phyloP scores from a whole-genome alignment of 2,888 invertebrate genomes.

The Sphinx pinastri region DNA sequence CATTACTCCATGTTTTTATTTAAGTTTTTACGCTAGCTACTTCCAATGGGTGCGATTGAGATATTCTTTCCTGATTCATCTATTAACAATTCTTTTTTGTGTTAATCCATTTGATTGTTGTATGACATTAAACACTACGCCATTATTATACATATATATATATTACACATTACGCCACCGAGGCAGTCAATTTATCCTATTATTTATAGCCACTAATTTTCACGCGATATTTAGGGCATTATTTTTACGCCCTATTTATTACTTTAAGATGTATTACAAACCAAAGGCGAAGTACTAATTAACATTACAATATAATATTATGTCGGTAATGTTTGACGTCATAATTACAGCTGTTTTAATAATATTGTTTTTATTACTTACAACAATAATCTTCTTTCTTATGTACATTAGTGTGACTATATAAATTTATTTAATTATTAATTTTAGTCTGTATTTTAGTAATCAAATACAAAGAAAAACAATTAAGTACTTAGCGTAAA shows the following conservation, averaged over 20 bases:
- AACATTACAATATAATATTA: not conserved
- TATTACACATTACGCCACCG: no score
- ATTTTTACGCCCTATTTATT: no score
- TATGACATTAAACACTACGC: not conserved
- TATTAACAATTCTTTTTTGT: not conserved
- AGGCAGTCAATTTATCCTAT: no score
- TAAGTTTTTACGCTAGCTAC: constrained; percentile 27
- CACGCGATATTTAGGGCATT: no score
- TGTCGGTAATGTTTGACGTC: not conserved
- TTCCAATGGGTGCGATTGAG: constrained; percentile 10
- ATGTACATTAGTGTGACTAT: no score
- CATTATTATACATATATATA: no score
- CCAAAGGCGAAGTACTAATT: not conserved
- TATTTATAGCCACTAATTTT: no score
- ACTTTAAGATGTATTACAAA: no score
- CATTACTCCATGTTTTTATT: constrained; percentile 28
- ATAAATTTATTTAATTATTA: not conserved
- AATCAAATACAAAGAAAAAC: no score
- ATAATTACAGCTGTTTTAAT: not conserved
- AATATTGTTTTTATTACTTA: not conserved
- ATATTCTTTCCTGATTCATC: constrained; percentile 20
- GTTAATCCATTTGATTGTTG: not conserved
- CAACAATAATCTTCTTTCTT: not conserved
- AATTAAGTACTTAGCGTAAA: no score
- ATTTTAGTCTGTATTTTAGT: no score